phyloP scores from a whole-genome alignment of 2,113 vertebrate species.

The Neomonachus schauinslandi region DNA sequence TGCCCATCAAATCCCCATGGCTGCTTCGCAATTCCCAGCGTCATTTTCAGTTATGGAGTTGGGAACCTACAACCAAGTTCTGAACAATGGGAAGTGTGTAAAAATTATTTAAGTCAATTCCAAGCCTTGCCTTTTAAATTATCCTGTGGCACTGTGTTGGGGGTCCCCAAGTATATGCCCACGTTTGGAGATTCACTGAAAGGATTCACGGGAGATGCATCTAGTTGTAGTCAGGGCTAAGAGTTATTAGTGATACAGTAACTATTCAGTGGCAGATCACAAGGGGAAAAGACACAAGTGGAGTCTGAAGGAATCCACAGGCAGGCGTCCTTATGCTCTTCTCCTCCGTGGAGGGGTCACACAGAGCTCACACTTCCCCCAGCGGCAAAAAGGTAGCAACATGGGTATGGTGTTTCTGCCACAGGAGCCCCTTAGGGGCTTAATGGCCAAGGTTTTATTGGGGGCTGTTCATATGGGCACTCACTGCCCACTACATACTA shows the following conservation, averaged over 20 bases:
- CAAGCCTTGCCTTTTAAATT: neutral
- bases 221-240: neutral
- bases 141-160: neutral
- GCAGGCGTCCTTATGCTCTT: neutral
- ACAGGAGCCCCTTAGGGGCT: neutral
- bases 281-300: neutral
- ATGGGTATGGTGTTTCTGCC: neutral
- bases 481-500: neutral
- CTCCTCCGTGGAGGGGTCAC: neutral
- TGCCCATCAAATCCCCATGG: neutral
- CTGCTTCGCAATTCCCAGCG: neutral
- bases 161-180: rapidly evolving
- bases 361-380: neutral
- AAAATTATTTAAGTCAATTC: neutral
- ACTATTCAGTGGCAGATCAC: neutral
- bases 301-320: neutral
- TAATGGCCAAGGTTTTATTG: neutral
- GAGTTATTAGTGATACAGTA: neutral
- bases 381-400: neutral
- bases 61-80: neutral
- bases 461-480: neutral
- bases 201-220: neutral
- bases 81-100: neutral
- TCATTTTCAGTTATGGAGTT: neutral
- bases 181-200: neutral